Conservation (phyloP, 2,113 vertebrate genomes). For the Indri indri region DNA sequence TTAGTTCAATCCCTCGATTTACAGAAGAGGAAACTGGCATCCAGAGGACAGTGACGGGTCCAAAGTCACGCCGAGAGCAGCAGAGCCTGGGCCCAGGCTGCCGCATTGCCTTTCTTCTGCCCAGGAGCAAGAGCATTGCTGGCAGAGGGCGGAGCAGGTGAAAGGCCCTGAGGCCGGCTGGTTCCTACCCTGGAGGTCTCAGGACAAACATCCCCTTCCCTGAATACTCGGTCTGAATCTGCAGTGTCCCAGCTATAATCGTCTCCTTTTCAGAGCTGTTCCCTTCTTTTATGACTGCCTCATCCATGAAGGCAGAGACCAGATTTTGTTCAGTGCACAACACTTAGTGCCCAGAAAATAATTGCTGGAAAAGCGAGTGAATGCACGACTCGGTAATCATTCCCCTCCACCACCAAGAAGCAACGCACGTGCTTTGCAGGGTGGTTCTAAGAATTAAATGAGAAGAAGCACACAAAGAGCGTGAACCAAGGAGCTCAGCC, state of each 20-base stretch:
- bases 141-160: not conserved
- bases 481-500: rapidly evolving
- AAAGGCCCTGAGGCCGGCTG: not conserved
- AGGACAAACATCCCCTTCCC: not conserved
- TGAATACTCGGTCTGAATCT: not conserved
- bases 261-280: not conserved
- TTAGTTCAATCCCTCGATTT: not conserved
- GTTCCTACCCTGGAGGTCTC: not conserved
- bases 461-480: not conserved
- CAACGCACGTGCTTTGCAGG: not conserved
- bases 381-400: not conserved
- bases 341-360: not conserved
- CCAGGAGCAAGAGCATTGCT: not conserved
- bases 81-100: not conserved
- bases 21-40: not conserved
- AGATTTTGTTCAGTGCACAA: not conserved
- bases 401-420: not conserved
- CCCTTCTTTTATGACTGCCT: not conserved
- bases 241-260: not conserved
- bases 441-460: not conserved
- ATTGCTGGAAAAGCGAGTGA: not conserved
- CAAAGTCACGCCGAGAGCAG: not conserved
- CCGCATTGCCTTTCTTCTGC: not conserved
- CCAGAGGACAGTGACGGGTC: not conserved
- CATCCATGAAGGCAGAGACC: not conserved